Evolutionary conservation across 2,888 invertebrate species (phyloP), one percentile per base, ranked within the genome.

Genomic region (Listrodromus nycthemerus): DNA sequence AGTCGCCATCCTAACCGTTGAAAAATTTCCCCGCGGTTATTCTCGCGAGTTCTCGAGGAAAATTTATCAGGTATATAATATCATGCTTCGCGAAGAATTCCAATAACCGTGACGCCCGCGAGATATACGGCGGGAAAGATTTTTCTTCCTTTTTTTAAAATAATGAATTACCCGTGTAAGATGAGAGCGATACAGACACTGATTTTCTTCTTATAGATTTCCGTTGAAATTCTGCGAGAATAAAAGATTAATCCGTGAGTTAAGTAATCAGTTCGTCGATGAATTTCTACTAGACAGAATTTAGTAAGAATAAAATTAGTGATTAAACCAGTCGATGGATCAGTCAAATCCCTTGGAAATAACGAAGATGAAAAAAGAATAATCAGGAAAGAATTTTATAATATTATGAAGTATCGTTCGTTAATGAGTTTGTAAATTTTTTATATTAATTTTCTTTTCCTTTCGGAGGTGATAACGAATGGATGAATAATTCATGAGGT

Each of bases 61-160:
- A 55, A 58, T 27, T 58, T 58, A 58, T 58, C 24, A 6, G 5
- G 16, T 16, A 30, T 10, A 58, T 58, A 19, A 33, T 63, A 63
- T 37, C 33, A 19, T 65, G 16, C 63, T 37, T 37, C 37, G 37
- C 37, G 21, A 65, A 37, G 63, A 65, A 65, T 65, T 65, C 19
- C 63, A 65, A 37, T 37, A 37, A 65, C 19, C 19, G 63, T 16
- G 19, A 65, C 63, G 7, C 63, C 5, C 16, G 58, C 58, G 58
- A 37, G 37, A 65, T 37, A 4, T 37, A 19, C 37, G 19, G 41
- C 37, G 27, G 21, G 63, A 37, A 13, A 37, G 7, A 30, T 33
- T 30, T 30, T 30, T 27, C 10, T 58, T 6, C 6, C 5, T 16
- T 27, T 27, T 16, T 58, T 5, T 1, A 0, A 0, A 16, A 27